phyloP scores from a whole-genome alignment of 2,888 invertebrate species.

The Papilio gigon region DNA sequence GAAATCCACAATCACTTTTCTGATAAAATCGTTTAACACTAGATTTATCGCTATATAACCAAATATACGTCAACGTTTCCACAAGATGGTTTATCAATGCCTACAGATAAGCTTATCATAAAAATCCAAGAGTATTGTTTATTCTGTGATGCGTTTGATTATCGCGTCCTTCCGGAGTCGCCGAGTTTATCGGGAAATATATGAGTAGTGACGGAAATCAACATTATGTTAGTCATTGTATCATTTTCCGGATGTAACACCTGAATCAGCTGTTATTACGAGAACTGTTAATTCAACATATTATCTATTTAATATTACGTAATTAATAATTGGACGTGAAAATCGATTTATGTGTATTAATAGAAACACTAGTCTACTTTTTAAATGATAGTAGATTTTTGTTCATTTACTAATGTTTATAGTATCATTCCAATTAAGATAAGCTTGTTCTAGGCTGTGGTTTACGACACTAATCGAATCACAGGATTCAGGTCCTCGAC shows the following conservation, averaged over 20 bases:
- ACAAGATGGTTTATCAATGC: background rate
- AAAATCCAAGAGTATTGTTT: slow-evolving; percentile 32
- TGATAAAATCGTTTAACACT: background rate
- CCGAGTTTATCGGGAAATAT: slow-evolving; percentile 5
- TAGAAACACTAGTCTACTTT: too few species aligned
- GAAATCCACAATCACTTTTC: background rate
- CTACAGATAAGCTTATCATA: slow-evolving; percentile 16
- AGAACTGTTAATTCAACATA: background rate
- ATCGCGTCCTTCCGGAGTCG: slow-evolving; percentile 16
- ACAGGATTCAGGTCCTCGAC: too few species aligned
- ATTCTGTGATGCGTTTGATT: slow-evolving; percentile 16
- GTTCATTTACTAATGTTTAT: too few species aligned
- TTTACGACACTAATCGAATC: too few species aligned
- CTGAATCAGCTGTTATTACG: slow-evolving; percentile 14
- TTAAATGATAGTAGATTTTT: too few species aligned
- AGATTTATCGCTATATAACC: background rate
- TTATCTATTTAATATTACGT: background rate
- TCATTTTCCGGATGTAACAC: background rate
- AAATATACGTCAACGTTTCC: slow-evolving; percentile 11
- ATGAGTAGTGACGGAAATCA: background rate
- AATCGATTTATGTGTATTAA: background rate
- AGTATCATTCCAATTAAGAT: too few species aligned
- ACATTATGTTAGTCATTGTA: background rate
- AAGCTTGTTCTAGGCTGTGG: too few species aligned
- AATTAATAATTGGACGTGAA: background rate